These are phyloP conservation scores for Ceratina australensis DNA, from an alignment of 1,140 invertebrate species.

Conservation along the genomic window DNA sequence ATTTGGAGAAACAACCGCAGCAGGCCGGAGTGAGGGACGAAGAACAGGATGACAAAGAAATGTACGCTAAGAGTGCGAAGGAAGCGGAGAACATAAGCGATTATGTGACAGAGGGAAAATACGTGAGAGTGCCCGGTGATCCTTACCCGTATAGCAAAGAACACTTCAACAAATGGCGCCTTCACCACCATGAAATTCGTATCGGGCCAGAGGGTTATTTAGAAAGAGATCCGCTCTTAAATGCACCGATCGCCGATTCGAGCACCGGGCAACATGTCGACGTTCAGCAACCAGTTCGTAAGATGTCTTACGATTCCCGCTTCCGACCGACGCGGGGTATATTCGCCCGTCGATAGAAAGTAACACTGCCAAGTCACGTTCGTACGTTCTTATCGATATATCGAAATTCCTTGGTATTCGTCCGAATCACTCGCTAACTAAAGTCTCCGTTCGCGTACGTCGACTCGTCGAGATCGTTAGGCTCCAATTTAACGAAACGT, in stretches of 20 bases:
- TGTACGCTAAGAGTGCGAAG: background rate
- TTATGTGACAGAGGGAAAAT: slow-evolving; percentile 41
- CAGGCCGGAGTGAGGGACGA: background rate
- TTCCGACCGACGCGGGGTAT: background rate
- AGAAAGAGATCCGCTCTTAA: background rate
- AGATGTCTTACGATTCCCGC: slow-evolving; percentile 23
- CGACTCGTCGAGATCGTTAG: too few relatives aligned
- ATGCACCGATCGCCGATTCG: background rate
- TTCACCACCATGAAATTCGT: background rate
- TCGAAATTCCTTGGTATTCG: background rate
- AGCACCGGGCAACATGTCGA: background rate
- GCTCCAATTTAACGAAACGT: too few relatives aligned
- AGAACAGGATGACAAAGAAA: background rate
- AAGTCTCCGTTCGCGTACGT: too few relatives aligned
- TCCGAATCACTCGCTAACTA: background rate
- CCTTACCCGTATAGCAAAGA: slow-evolving; percentile 64
- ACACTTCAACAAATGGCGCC: slow-evolving; percentile 60
- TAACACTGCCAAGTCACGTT: background rate
- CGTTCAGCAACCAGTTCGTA: background rate
- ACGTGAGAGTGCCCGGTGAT: slow-evolving; percentile 59
- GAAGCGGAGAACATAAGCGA: background rate
- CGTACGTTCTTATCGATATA: background rate
- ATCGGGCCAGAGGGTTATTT: background rate
- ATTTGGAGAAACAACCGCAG: background rate
- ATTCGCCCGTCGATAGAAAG: background rate